Percentiles rank a stretch among this genome's conserved stretches.
These are phyloP conservation scores for Epinotia brunnichana DNA, from an alignment of 2,888 invertebrate species.

Conservation along the genomic window DNA sequence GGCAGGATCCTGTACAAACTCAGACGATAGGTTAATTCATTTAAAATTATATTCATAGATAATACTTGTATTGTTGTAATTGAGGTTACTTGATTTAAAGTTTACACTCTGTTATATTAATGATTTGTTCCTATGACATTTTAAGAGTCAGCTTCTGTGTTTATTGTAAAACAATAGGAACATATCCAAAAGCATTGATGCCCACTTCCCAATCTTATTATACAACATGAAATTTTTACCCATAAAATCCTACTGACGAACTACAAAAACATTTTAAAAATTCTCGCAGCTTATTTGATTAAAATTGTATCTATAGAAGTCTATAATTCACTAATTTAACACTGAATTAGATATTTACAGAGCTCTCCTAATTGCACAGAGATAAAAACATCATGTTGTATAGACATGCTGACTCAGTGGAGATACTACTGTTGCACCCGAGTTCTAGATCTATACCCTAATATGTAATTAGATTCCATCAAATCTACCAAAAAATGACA, in stretches of 20 bases:
- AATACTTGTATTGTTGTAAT: too few relatives aligned
- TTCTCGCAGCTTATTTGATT: conserved; percentile 10
- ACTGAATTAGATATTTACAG: conserved; percentile 25
- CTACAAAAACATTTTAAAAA: conserved; percentile 2
- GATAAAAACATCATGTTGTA: conserved; percentile 36
- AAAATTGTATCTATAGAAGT: conserved; percentile 26
- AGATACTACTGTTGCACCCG: not conserved
- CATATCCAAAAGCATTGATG: not conserved
- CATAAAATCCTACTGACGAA: conserved; percentile 10
- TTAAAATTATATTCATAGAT: too few relatives aligned
- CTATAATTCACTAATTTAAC: conserved; percentile 20
- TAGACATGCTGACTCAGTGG: conserved; percentile 2
- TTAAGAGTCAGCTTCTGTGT: too few relatives aligned
- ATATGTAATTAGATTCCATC: too few relatives aligned
- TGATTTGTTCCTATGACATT: too few relatives aligned
- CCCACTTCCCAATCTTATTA: conserved; percentile 4
- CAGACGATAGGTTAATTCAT: too few relatives aligned
- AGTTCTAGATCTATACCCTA: too few relatives aligned
- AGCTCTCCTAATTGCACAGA: conserved; percentile 2
- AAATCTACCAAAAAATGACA: too few relatives aligned
- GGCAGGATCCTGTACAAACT: too few relatives aligned
- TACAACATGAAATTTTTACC: conserved; percentile 37
- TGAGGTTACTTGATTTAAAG: too few relatives aligned
- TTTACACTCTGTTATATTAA: too few relatives aligned
- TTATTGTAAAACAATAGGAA: not conserved